phyloP scores from a whole-genome alignment of 2,113 vertebrate genomes.

The Neotragus moschatus region DNA sequence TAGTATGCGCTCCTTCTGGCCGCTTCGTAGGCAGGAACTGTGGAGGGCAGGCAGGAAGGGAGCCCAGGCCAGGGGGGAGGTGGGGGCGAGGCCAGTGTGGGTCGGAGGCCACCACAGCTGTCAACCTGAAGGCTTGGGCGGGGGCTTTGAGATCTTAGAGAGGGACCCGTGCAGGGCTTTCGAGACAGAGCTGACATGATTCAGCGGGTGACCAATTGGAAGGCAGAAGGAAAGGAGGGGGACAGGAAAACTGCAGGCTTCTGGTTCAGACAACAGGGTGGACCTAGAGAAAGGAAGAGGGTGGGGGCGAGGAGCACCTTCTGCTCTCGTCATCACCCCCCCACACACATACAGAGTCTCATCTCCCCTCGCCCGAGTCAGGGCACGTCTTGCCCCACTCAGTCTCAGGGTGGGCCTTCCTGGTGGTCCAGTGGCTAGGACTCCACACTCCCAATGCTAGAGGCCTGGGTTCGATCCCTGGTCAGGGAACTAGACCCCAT shows the following conservation, averaged over 20 bases:
- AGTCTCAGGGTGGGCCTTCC: background rate
- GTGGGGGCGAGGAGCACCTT: background rate
- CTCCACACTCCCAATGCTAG: background rate
- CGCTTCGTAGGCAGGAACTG: background rate
- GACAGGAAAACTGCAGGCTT: background rate
- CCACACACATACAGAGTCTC: background rate
- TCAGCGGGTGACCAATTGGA: background rate
- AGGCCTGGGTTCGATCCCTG: background rate
- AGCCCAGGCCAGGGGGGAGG: background rate
- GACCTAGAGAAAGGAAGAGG: background rate
- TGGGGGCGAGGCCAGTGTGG: background rate
- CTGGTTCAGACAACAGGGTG: background rate
- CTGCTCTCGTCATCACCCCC: background rate
- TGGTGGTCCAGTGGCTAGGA: background rate
- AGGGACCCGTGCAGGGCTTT: background rate
- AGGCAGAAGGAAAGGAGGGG: fast-evolving
- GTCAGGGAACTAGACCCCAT: background rate
- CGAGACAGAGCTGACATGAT: background rate
- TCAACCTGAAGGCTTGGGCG: background rate
- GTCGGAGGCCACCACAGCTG: background rate
- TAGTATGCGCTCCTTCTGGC: background rate
- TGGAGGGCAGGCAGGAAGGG: background rate
- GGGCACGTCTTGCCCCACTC: fast-evolving
- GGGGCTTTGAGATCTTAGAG: background rate
- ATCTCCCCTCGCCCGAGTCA: background rate